Evolutionary conservation across 1,140 invertebrate species (phyloP).

Genomic region (Scaptomyza pallida): DNA sequence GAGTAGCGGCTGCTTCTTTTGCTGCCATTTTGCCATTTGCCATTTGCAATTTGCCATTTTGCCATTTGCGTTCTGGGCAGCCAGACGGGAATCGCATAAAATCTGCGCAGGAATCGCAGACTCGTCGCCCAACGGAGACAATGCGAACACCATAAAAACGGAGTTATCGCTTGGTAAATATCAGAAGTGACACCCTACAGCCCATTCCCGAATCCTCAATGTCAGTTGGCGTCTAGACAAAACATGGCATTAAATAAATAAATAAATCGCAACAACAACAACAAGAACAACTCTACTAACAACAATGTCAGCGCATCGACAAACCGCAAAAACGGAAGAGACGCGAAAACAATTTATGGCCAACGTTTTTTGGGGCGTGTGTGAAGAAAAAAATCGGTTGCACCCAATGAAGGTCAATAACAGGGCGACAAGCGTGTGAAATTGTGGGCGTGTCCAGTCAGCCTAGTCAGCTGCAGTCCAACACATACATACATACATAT

Average conservation of each 20-base stretch:
- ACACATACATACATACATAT: conserved; percentile 17
- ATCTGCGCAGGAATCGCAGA: too few relatives aligned
- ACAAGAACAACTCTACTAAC: conserved; percentile 26
- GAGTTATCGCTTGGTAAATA: conserved; percentile 76
- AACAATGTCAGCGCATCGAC: conserved; percentile 50
- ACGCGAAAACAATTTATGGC: conserved; percentile 62
- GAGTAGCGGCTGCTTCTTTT: conserved; percentile 29
- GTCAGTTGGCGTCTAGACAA: conserved; percentile 71
- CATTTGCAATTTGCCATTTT: conserved; percentile 20
- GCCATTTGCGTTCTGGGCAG: conserved; percentile 4
- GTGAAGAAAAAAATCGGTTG: conserved; percentile 42
- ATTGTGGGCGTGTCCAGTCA: conserved; percentile 42
- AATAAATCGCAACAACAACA: conserved; percentile 58
- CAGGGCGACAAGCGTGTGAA: conserved; percentile 52
- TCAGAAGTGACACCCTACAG: conserved; percentile 28
- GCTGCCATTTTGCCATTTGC: conserved; percentile 3
- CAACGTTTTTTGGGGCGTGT: conserved; percentile 42
- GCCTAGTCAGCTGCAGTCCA: conserved; percentile 30
- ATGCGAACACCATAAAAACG: conserved; percentile 64
- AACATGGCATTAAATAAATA: conserved; percentile 82
- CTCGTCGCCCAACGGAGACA: conserved; percentile 44
- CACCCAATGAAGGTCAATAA: conserved; percentile 69
- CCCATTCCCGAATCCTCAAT: conserved; percentile 14
- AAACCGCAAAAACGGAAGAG: conserved; percentile 65
- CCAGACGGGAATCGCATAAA: conserved; percentile 55